These are phyloP conservation scores for Elephantulus edwardii DNA, from an alignment of 2,113 vertebrate genomes.

Conservation along the genomic window DNA sequence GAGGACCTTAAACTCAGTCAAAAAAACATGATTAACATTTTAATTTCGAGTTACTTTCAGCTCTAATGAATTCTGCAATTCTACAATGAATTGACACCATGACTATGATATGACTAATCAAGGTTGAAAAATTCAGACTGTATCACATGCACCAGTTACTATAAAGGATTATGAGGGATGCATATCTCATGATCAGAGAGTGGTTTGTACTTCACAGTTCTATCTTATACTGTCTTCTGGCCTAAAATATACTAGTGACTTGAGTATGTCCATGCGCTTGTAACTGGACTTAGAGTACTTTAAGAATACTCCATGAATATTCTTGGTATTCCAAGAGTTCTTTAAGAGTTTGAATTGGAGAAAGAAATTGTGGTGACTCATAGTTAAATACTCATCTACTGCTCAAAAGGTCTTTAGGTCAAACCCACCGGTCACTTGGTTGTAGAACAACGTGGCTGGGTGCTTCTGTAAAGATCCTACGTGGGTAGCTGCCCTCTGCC, in stretches of 20 bases:
- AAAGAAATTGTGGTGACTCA: not conserved
- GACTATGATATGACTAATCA: not conserved
- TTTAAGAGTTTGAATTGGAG: constrained; percentile 39
- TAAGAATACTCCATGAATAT: not conserved
- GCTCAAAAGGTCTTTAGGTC: not conserved
- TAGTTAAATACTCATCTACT: not conserved
- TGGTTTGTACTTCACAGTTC: constrained; percentile 22
- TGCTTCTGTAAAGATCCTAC: not conserved
- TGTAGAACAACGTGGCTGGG: not conserved
- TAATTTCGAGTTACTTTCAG: constrained; percentile 20
- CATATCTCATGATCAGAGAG: not conserved
- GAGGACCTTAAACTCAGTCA: too few relatives aligned
- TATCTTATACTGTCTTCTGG: not conserved
- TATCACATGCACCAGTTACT: constrained; percentile 3
- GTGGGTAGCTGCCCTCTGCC: not conserved
- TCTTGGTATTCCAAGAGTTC: not conserved
- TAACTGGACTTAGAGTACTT: not conserved
- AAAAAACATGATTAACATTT: too few relatives aligned
- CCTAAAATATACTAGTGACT: not conserved
- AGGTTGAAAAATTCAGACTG: not conserved
- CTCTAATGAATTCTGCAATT: not conserved
- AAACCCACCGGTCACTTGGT: not conserved
- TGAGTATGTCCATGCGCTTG: not conserved
- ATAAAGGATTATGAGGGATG: constrained; percentile 35
- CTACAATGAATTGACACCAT: not conserved